phyloP scores from a whole-genome alignment of 2,888 invertebrate species.

The Idaea aversata region DNA sequence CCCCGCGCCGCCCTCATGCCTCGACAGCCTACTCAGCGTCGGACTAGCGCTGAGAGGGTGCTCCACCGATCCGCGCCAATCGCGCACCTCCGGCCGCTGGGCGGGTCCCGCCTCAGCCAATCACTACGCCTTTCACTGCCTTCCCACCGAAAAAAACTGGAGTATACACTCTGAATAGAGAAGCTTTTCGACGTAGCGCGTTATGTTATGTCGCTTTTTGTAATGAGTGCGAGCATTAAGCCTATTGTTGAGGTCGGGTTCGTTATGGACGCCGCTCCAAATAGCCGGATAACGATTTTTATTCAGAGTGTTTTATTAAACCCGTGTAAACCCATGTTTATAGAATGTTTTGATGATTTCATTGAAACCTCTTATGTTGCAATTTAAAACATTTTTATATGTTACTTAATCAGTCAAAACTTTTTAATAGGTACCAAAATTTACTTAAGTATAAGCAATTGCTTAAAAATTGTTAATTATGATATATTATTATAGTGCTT shows the following conservation, averaged over 20 bases:
- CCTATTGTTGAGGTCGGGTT: slow-evolving; percentile 77
- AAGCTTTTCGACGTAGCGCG: slow-evolving; percentile 76
- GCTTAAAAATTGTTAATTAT: too few relatives aligned
- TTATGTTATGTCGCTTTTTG: slow-evolving; percentile 80
- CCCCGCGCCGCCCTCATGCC: slow-evolving; percentile 76
- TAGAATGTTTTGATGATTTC: slow-evolving; percentile 45
- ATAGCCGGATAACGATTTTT: slow-evolving; percentile 77
- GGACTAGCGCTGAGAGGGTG: slow-evolving; percentile 75
- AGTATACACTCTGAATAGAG: slow-evolving; percentile 79
- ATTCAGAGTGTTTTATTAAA: slow-evolving; percentile 79
- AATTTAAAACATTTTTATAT: not conserved
- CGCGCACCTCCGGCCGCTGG: slow-evolving; percentile 48
- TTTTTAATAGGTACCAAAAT: too few relatives aligned
- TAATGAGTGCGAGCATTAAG: slow-evolving; percentile 80
- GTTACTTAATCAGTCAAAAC: not conserved
- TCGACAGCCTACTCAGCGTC: slow-evolving; percentile 78
- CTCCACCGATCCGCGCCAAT: slow-evolving; percentile 71
- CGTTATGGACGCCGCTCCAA: slow-evolving; percentile 77
- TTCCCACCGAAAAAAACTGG: slow-evolving; percentile 74
- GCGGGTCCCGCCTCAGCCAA: slow-evolving; percentile 67
- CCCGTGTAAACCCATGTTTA: slow-evolving; percentile 70
- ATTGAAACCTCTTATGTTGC: slow-evolving; percentile 20
- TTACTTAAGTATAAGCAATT: too few relatives aligned
- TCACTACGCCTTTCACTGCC: slow-evolving; percentile 50
- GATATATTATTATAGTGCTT: too few relatives aligned